Percentiles rank a stretch among this genome's conserved stretches.
phyloP scores from a whole-genome alignment of 2,113 vertebrate species.

The Oxyura jamaicensis region DNA sequence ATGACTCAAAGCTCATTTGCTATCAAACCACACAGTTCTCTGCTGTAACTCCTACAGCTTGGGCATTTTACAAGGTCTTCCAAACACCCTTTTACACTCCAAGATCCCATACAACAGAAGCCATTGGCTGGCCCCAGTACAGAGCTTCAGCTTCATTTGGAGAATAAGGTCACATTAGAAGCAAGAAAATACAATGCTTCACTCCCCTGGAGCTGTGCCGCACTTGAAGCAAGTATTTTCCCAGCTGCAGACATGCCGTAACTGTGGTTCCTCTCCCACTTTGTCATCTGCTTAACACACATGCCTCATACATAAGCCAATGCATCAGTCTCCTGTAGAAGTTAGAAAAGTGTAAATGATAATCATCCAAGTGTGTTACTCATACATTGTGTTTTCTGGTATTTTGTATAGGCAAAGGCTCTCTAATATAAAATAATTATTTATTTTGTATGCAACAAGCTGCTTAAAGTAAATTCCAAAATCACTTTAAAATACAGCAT shows the following conservation, averaged over 20 bases:
- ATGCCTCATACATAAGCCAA: background rate
- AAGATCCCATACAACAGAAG: background rate
- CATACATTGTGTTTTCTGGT: background rate
- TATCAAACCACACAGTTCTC: background rate
- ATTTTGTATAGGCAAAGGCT: background rate
- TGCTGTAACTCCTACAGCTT: background rate
- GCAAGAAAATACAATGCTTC: background rate
- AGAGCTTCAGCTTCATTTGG: background rate
- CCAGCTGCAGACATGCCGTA: background rate
- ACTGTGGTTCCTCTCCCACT: background rate
- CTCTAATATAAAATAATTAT: background rate
- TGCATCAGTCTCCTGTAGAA: background rate
- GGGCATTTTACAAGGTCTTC: background rate
- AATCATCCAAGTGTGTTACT: background rate
- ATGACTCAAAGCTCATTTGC: background rate
- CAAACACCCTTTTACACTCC: rapidly evolving
- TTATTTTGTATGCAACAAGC: background rate
- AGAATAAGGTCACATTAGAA: background rate
- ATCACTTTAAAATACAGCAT: background rate
- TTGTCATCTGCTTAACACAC: background rate
- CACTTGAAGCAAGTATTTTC: background rate
- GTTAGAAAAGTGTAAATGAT: background rate
- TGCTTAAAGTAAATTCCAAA: background rate
- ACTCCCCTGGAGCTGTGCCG: background rate
- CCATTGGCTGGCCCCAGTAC: background rate